Conservation (phyloP, 1,140 invertebrate species). For the Polypedilum pembai region DNA sequence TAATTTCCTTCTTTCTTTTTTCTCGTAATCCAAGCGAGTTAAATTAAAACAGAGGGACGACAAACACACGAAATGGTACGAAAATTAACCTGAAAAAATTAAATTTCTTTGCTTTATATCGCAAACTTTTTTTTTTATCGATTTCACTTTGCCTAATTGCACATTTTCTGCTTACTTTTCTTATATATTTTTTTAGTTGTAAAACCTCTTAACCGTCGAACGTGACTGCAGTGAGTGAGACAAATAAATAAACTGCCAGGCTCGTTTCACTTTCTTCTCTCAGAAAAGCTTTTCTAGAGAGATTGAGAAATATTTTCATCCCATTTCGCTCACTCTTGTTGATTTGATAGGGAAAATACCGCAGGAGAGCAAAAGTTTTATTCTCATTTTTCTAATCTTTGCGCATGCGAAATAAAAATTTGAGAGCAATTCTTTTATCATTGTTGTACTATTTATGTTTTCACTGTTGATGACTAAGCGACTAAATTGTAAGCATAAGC, state of each 20-base stretch:
- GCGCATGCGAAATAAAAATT: too few species aligned
- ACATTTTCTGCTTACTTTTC: neutral
- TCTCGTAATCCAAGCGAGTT: too few species aligned
- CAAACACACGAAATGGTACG: too few species aligned
- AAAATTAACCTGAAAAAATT: too few species aligned
- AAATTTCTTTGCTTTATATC: too few species aligned
- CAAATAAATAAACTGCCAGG: slow-evolving; percentile 28
- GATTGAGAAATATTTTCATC: neutral
- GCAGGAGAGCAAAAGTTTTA: neutral
- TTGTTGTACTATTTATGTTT: too few species aligned
- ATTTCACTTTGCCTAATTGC: neutral
- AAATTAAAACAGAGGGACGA: too few species aligned
- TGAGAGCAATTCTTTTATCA: too few species aligned
- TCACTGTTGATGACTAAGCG: too few species aligned
- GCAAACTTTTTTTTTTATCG: neutral
- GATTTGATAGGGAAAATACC: neutral
- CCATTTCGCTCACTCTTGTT: neutral
- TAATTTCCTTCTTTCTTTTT: neutral
- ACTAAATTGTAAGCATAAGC: too few species aligned
- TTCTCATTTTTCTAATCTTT: too few species aligned
- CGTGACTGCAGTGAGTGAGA: slow-evolving; percentile 24
- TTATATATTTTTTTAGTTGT: slow-evolving; percentile 3
- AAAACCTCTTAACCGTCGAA: slow-evolving; percentile 16
- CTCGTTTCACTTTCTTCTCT: neutral
- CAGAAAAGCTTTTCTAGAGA: neutral